Evolutionary conservation across 2,797 vertebrate species (phyloP), one percentile per base, ranked within the genome.

Genomic region (Mycteria americana): DNA sequence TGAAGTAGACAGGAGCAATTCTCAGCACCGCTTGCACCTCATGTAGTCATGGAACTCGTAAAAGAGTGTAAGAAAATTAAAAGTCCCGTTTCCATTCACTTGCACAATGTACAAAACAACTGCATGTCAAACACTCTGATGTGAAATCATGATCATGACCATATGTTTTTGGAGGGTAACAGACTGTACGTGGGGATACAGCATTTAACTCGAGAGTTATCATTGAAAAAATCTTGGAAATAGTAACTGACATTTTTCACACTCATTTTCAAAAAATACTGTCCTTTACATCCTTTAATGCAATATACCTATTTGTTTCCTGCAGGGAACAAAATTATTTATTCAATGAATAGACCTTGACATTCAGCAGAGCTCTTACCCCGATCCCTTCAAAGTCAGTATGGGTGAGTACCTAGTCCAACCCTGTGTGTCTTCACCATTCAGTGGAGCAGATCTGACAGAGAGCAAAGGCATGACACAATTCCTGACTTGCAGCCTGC

Each of bases 81-180:
- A 48, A 62, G 51, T 30, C 43, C 39, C 9, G 31, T 85, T 91
- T 82, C 81, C n/a, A 63, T 87, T 91, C 65, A 41, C 62, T 72
- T 62, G 45, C 53, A 87, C 41, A 54, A 76, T 10, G 51, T 53
- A 70, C 48, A 70, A 85, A 91, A 86, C 75, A 78, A 57, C 25
- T 73, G 22, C 48, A 18, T 31, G 22, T 70, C 64, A 53, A 65
- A 69, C 70, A 60, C 53, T 69, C 37, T 81, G 35, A 78, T 82
- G 75, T 57, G 64, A 89, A 95, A 84, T 59, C 41, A 53, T 89
- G 35, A 93, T 73, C 80, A 41, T 43, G 69, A 92, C 86, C 89
- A 72, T 30, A 92, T 70, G 79, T 85, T 95, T 96, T 89, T 63
- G 41, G 62, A 92, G 93, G 39, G 43, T 50, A 84, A 63, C 60